Evolutionary conservation across 2,797 vertebrate genomes (phyloP).

Genomic region (Otolemur crassicaudatus): DNA sequence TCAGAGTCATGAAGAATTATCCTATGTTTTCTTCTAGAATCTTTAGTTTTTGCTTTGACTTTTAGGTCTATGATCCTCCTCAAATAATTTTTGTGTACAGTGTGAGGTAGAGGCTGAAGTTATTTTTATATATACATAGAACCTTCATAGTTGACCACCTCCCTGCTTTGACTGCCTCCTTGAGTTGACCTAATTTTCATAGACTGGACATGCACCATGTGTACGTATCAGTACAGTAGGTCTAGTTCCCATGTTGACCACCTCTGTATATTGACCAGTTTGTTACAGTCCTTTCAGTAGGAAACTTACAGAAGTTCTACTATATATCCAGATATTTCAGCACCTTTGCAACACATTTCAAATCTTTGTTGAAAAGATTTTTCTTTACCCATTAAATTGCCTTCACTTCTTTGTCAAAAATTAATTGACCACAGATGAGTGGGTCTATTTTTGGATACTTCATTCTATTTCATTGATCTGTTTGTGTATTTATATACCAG

Average conservation of each 20-base stretch:
- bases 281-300: too few relatives aligned
- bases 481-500: neutral
- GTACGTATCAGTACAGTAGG: too few relatives aligned
- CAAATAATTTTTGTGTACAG: neutral
- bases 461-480: neutral
- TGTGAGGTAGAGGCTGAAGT: neutral
- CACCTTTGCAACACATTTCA: neutral
- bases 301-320: too few relatives aligned
- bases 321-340: neutral
- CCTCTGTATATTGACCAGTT: too few relatives aligned
- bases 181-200: too few relatives aligned
- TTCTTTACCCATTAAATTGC: neutral
- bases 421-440: neutral
- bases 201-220: too few relatives aligned
- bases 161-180: too few relatives aligned
- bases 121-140: neutral
- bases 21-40: neutral
- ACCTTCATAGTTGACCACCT: too few relatives aligned
- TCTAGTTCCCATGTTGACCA: too few relatives aligned
- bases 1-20: slow-evolving; percentile 5
- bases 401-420: neutral
- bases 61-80: neutral
- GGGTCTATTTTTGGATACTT: neutral
- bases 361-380: neutral
- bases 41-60: neutral